Base-by-base conservation (phyloP, 1,140 invertebrate genomes). In the Euwallacea fornicatus region DNA sequence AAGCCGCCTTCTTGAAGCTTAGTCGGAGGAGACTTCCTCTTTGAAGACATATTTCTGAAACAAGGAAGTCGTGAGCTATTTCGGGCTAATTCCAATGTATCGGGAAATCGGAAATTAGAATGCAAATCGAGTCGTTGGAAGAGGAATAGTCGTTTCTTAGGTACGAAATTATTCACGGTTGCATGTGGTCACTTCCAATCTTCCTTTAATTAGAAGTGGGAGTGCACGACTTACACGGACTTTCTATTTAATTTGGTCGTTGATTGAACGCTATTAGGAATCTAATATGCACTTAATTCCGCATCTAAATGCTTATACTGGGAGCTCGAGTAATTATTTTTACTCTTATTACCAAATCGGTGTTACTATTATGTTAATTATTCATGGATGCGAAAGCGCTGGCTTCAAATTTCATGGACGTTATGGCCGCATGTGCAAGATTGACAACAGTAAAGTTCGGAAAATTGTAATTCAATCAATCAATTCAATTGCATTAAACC, bases 11-110 rank as follows among this genome's bases (percentile, higher is more conserved):
- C 91, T 85, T 91, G 89, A 84, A 94, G 87, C 87, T 94, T 94
- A 74, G 91, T 92, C 83, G 93, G 93, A 82, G 92, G 92, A 81
- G 92, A 94, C 83, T 95, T 95, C 84, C 93, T 89, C 89, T 95
- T 95, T 84, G 93, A 95, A 88, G 93, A 94, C 93, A 95, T 95
- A 86, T 88, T 93, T 90, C 92, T 93, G 88, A 60, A 87, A 87
- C 54, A 21, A 16, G 16, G 46, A 66, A 64, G 53, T 33, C 21
- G 21, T 33, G 21, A 33, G 21, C 21, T 33, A 33, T 33, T 33
- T 33, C 21, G 21, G 21, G 21, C 21, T 4, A 33, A 33, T 33
- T 42, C 6, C 13, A 50, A 50, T 50, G 10, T 42, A 43, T 41
- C 10, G 59, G 21, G 21, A 4, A 33, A 71, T 71, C 69, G 69